phyloP scores from a whole-genome alignment of 2,888 invertebrate genomes.

The Monochamus alternatus region DNA sequence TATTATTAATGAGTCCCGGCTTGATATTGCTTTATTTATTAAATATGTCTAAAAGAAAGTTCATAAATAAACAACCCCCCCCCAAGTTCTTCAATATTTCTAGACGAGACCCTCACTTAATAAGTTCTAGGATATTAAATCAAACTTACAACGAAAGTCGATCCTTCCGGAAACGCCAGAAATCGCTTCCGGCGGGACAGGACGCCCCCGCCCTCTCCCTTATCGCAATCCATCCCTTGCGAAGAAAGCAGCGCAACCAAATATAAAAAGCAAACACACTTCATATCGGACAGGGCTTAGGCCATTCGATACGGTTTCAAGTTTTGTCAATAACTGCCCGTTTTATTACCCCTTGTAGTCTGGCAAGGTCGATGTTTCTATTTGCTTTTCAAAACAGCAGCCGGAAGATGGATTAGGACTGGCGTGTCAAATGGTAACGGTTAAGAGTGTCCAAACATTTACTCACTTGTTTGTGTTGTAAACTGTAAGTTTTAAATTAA shows the following conservation, averaged over 20 bases:
- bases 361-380: slow-evolving; percentile 25
- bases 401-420: slow-evolving; percentile 6
- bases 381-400: slow-evolving; percentile 11
- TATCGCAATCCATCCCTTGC: slow-evolving; percentile 16
- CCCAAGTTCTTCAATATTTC: too few species aligned
- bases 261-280: slow-evolving; percentile 35
- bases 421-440: slow-evolving; percentile 18
- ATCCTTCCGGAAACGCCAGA: slow-evolving; percentile 81
- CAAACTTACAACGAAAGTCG: slow-evolving; percentile 79
- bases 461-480: background rate
- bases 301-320: slow-evolving; percentile 18
- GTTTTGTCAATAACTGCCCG: slow-evolving; percentile 30
- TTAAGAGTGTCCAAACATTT: slow-evolving; percentile 32
- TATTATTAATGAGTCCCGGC: too few species aligned
- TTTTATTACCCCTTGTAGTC: background rate
- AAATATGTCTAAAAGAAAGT: background rate
- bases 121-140: background rate
- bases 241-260: slow-evolving; percentile 26
- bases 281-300: slow-evolving; percentile 11
- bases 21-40: background rate
- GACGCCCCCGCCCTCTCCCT: slow-evolving; percentile 59
- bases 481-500: background rate
- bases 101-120: too few species aligned
- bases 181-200: slow-evolving; percentile 77
- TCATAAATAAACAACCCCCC: too few species aligned